Conservation (phyloP, 2,113 vertebrate genomes). For the Mesitornis unicolor region DNA sequence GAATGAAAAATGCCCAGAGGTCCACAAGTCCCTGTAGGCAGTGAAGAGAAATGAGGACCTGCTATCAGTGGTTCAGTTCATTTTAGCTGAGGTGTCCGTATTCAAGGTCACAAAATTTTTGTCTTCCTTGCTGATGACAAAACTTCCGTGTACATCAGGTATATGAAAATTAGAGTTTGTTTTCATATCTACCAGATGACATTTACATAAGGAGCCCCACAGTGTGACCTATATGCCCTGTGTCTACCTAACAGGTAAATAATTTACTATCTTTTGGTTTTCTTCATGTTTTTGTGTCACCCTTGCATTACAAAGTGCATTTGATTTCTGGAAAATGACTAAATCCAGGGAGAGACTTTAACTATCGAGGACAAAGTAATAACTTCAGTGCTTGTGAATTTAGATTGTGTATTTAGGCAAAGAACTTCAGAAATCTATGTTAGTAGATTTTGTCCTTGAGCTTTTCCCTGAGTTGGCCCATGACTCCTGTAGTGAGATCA, state of each 20-base stretch:
- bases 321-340: neutral
- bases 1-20: neutral
- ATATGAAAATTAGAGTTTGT: neutral
- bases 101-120: neutral
- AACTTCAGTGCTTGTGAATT: neutral
- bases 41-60: neutral
- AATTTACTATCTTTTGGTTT: neutral
- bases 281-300: neutral
- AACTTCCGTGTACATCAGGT: neutral
- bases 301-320: rapidly evolving
- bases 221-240: neutral
- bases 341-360: neutral
- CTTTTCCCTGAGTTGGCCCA: neutral
- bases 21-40: neutral
- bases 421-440: neutral
- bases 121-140: neutral
- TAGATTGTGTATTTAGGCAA: neutral
- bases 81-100: neutral
- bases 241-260: neutral
- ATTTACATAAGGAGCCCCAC: neutral
- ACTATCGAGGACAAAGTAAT: neutral
- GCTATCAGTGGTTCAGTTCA: neutral
- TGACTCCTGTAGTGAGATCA: neutral
- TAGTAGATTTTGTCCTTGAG: neutral
- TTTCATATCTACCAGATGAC: neutral